A percentile compares a stretch with the other conserved stretches of the same genome.
Conservation (phyloP, 2,888 invertebrate genomes). For the Lamproptera curius region DNA sequence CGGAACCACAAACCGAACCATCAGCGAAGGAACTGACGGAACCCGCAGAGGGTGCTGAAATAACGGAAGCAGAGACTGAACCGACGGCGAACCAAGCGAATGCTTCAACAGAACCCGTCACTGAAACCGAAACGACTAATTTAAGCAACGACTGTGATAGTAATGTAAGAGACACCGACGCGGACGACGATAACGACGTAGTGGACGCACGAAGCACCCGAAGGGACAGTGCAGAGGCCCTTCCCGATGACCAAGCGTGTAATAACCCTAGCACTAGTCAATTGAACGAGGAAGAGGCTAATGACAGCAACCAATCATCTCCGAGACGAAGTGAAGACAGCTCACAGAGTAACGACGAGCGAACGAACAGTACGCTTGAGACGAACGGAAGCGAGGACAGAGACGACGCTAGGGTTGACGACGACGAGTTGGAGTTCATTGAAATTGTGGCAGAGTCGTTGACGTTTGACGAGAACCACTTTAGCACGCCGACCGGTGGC, state of each 20-base stretch:
- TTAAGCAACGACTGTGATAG: constrained; percentile 72
- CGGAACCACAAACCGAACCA: no score
- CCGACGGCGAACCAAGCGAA: no score
- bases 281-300: constrained; percentile 23
- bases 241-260: constrained; percentile 36
- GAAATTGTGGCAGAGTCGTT: constrained; percentile 39
- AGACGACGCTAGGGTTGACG: constrained; percentile 23
- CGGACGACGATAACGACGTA: constrained; percentile 68
- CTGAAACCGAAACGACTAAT: constrained; percentile 41
- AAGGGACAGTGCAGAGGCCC: constrained; percentile 23
- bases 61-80: no score
- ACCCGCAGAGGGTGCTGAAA: no score
- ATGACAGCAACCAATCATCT: constrained; percentile 1
- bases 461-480: constrained; percentile 73
- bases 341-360: constrained; percentile 5
- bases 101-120: constrained; percentile 7
- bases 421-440: constrained; percentile 27
- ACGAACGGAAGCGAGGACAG: constrained; percentile 13
- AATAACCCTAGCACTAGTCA: constrained; percentile 49
- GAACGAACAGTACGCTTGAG: constrained; percentile 8
- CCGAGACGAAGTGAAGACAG: constrained; percentile 5
- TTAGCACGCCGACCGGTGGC: constrained; percentile 67
- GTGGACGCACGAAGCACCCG: constrained; percentile 48
- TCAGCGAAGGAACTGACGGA: no score
- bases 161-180: constrained; percentile 62